Evolutionary conservation across 1,140 invertebrate species (phyloP).

Genomic region (Cydia splendana): DNA sequence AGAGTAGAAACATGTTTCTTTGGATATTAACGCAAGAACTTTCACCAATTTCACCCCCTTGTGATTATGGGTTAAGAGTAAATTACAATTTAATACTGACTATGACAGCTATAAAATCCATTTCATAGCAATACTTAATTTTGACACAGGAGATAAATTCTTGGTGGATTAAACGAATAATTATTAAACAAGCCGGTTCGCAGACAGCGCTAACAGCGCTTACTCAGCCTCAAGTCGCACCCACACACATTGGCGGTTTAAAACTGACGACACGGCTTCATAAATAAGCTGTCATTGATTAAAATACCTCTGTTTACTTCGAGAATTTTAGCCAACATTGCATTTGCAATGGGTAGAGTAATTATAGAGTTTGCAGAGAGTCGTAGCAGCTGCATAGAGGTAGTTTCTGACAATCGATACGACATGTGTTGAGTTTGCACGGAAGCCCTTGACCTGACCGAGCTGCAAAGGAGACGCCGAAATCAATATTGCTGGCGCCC

Average conservation of each 20-base stretch:
- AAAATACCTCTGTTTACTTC: constrained; percentile 15
- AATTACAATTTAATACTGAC: too few species aligned
- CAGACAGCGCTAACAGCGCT: not conserved
- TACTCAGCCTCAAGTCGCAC: not conserved
- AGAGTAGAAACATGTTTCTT: too few species aligned
- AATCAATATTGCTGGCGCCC: constrained; percentile 9
- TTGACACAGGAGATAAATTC: not conserved
- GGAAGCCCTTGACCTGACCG: constrained; percentile 4
- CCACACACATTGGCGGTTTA: not conserved
- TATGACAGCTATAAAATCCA: not conserved
- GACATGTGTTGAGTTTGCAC: constrained; percentile 1
- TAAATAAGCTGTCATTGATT: constrained; percentile 17
- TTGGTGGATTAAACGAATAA: not conserved
- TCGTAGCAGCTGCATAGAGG: not conserved
- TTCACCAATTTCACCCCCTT: too few species aligned
- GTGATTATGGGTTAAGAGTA: too few species aligned
- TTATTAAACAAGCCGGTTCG: not conserved
- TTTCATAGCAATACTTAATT: not conserved
- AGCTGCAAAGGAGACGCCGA: not conserved
- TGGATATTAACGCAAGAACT: too few species aligned
- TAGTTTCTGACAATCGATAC: constrained; percentile 8
- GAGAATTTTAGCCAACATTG: not conserved
- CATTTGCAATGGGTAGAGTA: not conserved
- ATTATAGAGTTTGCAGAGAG: not conserved
- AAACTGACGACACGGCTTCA: not conserved